These are phyloP conservation scores for Papilio helenus DNA, from an alignment of 1,140 invertebrate species.

Conservation along the genomic window DNA sequence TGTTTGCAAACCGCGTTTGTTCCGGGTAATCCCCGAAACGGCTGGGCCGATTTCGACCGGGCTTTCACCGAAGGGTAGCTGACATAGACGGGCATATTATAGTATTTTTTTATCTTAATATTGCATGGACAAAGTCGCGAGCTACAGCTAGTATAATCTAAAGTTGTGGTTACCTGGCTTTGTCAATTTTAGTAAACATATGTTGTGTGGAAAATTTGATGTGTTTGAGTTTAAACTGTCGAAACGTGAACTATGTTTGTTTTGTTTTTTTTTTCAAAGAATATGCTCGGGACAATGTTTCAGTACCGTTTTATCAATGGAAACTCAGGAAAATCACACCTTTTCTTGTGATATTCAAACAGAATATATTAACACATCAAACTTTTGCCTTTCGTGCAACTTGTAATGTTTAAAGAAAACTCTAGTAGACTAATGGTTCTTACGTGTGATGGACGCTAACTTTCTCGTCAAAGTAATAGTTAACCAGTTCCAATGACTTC, in stretches of 20 bases:
- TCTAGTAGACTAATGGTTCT: conserved; percentile 19
- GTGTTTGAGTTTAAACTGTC: not conserved
- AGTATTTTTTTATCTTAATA: no score
- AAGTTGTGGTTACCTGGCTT: not conserved
- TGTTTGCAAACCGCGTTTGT: no score
- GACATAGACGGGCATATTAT: no score
- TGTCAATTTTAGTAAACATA: not conserved
- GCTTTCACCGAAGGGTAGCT: no score
- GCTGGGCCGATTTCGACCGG: no score
- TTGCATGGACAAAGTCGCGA: no score
- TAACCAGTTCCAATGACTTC: conserved; percentile 32
- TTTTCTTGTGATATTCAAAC: not conserved
- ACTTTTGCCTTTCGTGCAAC: conserved; percentile 8
- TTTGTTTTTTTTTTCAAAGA: not conserved
- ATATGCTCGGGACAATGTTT: no score
- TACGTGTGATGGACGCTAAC: conserved; percentile 18
- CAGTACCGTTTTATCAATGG: no score
- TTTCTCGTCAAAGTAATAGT: conserved; percentile 31
- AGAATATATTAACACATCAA: not conserved
- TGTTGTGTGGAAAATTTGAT: not conserved
- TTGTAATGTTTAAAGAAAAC: conserved; percentile 25
- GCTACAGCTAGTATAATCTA: no score
- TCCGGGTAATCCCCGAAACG: no score
- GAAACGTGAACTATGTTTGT: no score
- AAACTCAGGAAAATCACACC: not conserved